Base-by-base conservation (phyloP, 2,888 invertebrate species). In the Flexamia atlantica region DNA sequence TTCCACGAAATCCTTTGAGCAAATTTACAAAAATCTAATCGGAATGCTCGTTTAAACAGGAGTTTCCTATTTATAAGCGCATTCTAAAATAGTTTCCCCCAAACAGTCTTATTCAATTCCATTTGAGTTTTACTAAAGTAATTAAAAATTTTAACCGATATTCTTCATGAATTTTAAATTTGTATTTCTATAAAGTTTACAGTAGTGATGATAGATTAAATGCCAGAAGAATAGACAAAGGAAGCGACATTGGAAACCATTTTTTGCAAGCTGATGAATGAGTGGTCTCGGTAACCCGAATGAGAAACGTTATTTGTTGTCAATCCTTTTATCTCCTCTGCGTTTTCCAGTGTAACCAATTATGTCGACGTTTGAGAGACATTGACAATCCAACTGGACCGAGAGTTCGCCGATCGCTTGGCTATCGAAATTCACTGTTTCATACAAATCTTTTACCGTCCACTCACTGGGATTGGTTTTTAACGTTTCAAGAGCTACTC, bases 291-390 rank as follows among this genome's bases (percentile, higher is more conserved):
- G 12, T 2, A 57, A 20, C 57, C 23, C 23, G 57, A 57, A 57
- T 5, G 9, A 23, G 20, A 57, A 57, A 57, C 36, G 23, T 57
- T 5, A 23, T 57, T 57, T 57, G 57, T 57, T 57, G 20, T 20
- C 57, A 20, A 20, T 3, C 20, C 57, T 57, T 57, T 57, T 57
- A 57, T 57, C 57, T 57, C 25, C 12, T 57, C 5, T 20, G 23
- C 25, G 57, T 5, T 57, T 57, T 57, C 23, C 23, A 57, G 7
- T 12, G 23, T 57, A 36, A 57, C 57, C 57, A 57, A 57, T 57
- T 23, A 57, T 57, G 20, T 20, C 23, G 25, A 50, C 57, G 57
- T 57, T 57, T 57, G 46, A 46, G 46, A 46, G 17, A 46, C 46
- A 46, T 46, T 46, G 4, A 23, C 57, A 57, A 57, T 57, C 25